These are phyloP conservation scores for Thera obeliscata DNA, from an alignment of 2,888 invertebrate genomes.

Conservation along the genomic window DNA sequence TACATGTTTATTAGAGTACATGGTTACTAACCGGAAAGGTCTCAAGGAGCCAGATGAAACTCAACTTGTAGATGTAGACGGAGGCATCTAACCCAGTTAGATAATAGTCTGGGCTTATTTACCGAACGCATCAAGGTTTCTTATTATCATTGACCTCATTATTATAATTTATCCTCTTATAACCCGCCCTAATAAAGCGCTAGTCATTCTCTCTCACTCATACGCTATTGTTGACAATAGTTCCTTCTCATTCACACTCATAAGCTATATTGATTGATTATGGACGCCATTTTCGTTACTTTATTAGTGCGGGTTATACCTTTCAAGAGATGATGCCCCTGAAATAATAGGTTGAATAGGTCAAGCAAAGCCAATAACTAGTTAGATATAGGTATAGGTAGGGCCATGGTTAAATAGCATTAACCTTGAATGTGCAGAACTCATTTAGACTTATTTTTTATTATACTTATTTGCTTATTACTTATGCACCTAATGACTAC, in stretches of 20 bases:
- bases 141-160: conserved; percentile 73
- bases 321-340: background rate
- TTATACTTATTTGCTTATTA: too few relatives aligned
- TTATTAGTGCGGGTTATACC: background rate
- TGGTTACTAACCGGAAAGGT: conserved; percentile 45
- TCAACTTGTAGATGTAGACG: conserved; percentile 26
- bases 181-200: conserved; percentile 3
- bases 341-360: background rate
- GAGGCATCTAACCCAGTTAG: conserved; percentile 71
- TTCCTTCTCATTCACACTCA: too few relatives aligned
- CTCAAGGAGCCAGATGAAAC: conserved; percentile 18
- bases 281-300: too few relatives aligned
- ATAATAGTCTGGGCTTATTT: conserved; percentile 65
- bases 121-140: conserved; percentile 65
- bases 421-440: too few relatives aligned
- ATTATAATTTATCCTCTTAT: conserved; percentile 20
- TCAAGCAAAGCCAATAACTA: background rate
- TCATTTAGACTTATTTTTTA: too few relatives aligned
- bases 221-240: too few relatives aligned
- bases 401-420: too few relatives aligned
- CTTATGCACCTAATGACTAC: too few relatives aligned
- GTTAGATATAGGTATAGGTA: background rate
- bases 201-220: too few relatives aligned
- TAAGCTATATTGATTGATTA: too few relatives aligned
- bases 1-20: background rate